Base-by-base conservation (phyloP, 2,113 vertebrate genomes). In the Apistogramma diplotaenia region DNA sequence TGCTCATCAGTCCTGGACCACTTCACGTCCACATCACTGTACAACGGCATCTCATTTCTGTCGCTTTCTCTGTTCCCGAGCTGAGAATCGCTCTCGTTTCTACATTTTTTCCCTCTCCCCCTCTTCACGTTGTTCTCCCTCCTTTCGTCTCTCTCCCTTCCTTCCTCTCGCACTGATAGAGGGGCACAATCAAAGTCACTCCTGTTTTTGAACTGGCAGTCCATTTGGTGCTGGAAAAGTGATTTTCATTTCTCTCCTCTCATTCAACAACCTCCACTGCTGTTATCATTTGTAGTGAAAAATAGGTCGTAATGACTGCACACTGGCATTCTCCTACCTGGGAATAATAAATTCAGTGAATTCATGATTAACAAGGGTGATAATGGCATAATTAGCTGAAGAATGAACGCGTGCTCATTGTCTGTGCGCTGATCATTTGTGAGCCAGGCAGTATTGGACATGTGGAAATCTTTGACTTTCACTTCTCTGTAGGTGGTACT, bases 141-240 rank as follows among this genome's bases (percentile, higher is more conserved):
- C 78, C 11, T 4, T 23, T 21, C 18, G 2, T 31, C 53, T 74
- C 49, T 33, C 57, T 77, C 19, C 18, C 18, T 19, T 2, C 21
- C 37, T 59, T 37, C 58, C 27, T 65, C 65, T 89, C 19, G 37
- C 27, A 1, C 40, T 76, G 75, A 89, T 18, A 40, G 81, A 85
- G 25, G 23, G 71, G 81, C 58, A 77, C 57, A 60, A 62, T 89
- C 76, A 78, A 8, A 75, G n/a, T 25, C 70, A n/a, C 78, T 74
- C 70, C 54, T 67, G 16, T 54, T 77, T 83, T 51, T 62, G 25
- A 75, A n/a, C 83, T 62, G n/a, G 15, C 67, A 60, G 79, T 74
- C 83, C 77, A 87, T 88, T 89, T 59, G 43, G 18, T 37, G 78
- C 49, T 3, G 75, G 80, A 76, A 89, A 87, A 86, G 87, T 81